Evolutionary conservation across 2,888 invertebrate species (phyloP).

Genomic region (Chrysolina oricalcia): DNA sequence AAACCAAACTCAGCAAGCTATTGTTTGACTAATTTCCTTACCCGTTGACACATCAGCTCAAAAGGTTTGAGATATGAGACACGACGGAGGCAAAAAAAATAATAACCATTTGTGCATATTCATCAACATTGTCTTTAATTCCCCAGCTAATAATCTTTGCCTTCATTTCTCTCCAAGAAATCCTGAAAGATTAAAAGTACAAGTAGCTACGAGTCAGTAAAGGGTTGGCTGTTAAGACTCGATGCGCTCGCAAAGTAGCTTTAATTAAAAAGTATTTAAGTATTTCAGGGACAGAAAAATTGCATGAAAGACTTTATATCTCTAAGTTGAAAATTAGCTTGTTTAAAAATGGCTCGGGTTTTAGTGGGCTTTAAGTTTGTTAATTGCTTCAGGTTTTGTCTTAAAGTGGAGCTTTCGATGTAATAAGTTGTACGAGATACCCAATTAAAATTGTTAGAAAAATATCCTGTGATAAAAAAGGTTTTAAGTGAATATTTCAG

Average conservation of each 20-base stretch:
- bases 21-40: too few species aligned
- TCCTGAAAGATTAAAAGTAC: conserved; percentile 64
- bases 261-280: conserved; percentile 67
- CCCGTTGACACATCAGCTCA: conserved; percentile 30
- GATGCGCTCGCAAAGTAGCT: conserved; percentile 62
- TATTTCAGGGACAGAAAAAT: conserved; percentile 59
- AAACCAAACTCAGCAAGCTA: too few species aligned
- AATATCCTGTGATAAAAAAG: conserved; percentile 24
- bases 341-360: conserved; percentile 52
- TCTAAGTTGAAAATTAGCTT: conserved; percentile 54
- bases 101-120: conserved; percentile 48
- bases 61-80: conserved; percentile 51
- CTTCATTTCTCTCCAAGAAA: conserved; percentile 63
- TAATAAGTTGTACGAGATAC: conserved; percentile 35
- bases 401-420: conserved; percentile 46
- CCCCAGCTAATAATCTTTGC: conserved; percentile 63
- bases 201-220: conserved; percentile 61
- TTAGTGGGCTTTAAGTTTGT: conserved; percentile 53
- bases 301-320: conserved; percentile 56
- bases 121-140: conserved; percentile 60
- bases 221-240: conserved; percentile 63
- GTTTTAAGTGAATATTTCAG: background rate
- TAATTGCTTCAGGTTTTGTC: conserved; percentile 52
- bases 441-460: conserved; percentile 46
- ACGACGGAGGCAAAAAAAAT: background rate